Evolutionary conservation across 2,113 vertebrate species (phyloP), one percentile per base, ranked within the genome.

Genomic region (Nannospalax galili): DNA sequence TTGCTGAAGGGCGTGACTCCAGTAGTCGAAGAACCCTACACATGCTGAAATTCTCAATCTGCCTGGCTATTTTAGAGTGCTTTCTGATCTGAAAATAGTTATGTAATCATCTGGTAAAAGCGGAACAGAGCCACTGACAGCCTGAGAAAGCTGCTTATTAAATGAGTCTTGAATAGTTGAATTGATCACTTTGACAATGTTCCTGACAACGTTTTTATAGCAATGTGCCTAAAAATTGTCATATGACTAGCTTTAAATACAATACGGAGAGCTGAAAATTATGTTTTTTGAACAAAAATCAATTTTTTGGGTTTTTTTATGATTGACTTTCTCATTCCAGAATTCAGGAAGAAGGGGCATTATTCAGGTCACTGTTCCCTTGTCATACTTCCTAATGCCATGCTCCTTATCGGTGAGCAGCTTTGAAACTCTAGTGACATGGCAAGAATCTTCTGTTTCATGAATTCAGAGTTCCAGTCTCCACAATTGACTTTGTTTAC

Each of bases 71-170:
- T 48, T 80, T 45, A 87, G 58, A 56, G 32, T 52, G 58, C 45
- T 48, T 56, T 70, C 9, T 90, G 20, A n/a, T 16, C 15, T 79
- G 69, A 78, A 42, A n/a, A 30, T 58, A 42, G 12, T n/a, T 73
- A 40, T 35, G 81, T 88, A 56, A 64, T 67, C 72, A 89, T 37
- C 37, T 56, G 26, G 84, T 79, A 60, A 90, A 94, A 89, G 78
- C 58, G 67, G 81, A 80, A 64, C 19, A 56, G 35, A 52, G 84
- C n/a, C 4, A 80, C 28, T 58, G 32, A 19, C 14, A 90, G 87
- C 40, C 73, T 93, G 73, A 64, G 24, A 70, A 77, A 94, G 24
- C 1, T 90, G 14, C 81, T 60, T 79, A 67, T 67, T 75, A 32
- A 45, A n/a, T 20, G 32, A n/a, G 14, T 78, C 48, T 92, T 62